These are phyloP conservation scores for Microplitis deprimator DNA, from an alignment of 2,888 invertebrate genomes.

Conservation along the genomic window DNA sequence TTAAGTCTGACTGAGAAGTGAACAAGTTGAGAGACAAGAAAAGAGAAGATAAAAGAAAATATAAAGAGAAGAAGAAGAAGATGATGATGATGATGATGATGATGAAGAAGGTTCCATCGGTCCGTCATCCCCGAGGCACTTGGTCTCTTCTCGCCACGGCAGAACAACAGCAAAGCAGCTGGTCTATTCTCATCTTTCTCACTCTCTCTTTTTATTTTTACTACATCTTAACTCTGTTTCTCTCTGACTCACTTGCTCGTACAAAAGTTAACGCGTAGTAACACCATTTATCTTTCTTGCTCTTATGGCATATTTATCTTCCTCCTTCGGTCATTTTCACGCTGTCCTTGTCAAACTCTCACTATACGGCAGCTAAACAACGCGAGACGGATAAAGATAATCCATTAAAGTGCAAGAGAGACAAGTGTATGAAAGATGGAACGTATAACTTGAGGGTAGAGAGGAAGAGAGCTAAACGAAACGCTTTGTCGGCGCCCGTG, in stretches of 20 bases:
- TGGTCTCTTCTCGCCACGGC: conserved; percentile 38
- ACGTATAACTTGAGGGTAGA: conserved; percentile 30
- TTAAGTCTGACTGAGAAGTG: background rate
- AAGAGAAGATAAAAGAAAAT: background rate
- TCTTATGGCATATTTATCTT: conserved; percentile 41
- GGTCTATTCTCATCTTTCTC: conserved; percentile 28
- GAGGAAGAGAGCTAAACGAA: conserved; percentile 58
- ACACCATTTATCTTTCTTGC: conserved; percentile 42
- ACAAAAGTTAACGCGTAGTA: conserved; percentile 26
- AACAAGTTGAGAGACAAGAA: background rate
- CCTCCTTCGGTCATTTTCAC: conserved; percentile 33
- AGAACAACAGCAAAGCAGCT: conserved; percentile 33
- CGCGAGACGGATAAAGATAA: conserved; percentile 47
- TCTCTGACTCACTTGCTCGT: background rate
- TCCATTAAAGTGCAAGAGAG: conserved; percentile 55
- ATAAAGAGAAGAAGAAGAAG: background rate
- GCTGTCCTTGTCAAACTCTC: conserved; percentile 44
- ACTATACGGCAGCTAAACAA: conserved; percentile 43
- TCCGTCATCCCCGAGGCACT: conserved; percentile 32
- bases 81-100: background rate
- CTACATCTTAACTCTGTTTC: background rate
- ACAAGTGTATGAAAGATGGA: conserved; percentile 35
- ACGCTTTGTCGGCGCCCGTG: conserved; percentile 70
- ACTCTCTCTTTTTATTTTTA: conserved; percentile 38
- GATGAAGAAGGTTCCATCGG: conserved; percentile 28